Percentiles rank a stretch among this genome's conserved stretches.
phyloP scores from a whole-genome alignment of 2,113 vertebrate genomes.

The Hyperoodon ampullatus region DNA sequence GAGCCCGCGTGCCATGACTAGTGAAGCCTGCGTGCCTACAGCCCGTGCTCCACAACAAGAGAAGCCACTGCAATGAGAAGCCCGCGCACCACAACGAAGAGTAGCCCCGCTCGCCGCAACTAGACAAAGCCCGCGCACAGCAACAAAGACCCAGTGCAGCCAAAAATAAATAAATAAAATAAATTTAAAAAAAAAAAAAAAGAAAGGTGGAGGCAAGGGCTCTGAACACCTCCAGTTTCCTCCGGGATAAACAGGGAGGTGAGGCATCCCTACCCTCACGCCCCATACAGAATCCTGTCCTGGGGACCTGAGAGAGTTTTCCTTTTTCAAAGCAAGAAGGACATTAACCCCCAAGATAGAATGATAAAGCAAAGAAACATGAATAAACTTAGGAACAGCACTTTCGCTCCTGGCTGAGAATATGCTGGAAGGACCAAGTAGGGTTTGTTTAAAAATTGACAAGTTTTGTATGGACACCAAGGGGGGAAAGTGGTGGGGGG shows the following conservation, averaged over 20 bases:
- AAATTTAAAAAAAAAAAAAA: neutral
- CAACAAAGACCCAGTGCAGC: neutral
- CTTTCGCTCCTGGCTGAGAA: neutral
- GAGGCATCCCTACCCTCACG: neutral
- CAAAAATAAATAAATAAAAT: neutral
- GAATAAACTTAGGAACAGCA: neutral
- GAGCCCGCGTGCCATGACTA: neutral
- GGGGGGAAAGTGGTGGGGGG: too few relatives aligned
- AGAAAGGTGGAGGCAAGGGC: neutral
- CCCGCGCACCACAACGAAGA: neutral
- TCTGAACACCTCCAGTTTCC: neutral
- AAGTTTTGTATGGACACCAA: neutral
- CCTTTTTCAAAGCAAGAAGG: conserved; percentile 1
- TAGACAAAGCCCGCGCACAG: neutral
- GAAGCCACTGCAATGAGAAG: neutral
- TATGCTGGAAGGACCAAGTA: neutral
- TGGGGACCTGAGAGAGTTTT: neutral
- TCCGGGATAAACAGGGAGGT: neutral
- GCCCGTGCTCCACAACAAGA: neutral
- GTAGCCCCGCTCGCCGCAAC: neutral
- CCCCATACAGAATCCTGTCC: neutral
- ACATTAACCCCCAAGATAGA: neutral
- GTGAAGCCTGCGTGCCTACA: neutral
- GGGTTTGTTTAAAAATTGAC: neutral
- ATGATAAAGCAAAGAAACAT: neutral